Base-by-base conservation (phyloP, 2,797 vertebrate species). In the Leptoclinus maculatus region DNA sequence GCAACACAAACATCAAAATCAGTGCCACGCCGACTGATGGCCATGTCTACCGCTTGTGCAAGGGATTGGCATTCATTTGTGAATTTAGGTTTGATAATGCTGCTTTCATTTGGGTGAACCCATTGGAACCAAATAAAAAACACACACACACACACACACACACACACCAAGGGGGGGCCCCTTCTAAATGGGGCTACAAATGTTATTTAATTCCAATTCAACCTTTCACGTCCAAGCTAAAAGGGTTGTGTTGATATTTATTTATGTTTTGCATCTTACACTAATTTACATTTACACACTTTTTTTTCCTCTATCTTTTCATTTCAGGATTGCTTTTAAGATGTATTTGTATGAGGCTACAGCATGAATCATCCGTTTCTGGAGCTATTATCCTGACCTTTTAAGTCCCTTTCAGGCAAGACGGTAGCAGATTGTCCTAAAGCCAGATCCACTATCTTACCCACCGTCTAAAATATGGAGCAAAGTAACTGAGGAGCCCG, bases 351-450 rank as follows among this genome's bases (percentile, higher is more conserved):
- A 78, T 82, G 77, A 27, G 49, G 57, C 32, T 67, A n/a, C 53
- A 56, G 74, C 73, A 71, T 75, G 76, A 83, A 79, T 87, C 66
- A 78, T 72, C 53, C 11, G 27, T 78, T 69, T 53, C 45, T 54
- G 25, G 43, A 74, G 76, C 73, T 67, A 32, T 75, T 77, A 63
- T 43, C 27, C 67, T 83, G 73, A 84, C 82, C 74, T 86, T 83
- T 89, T 71, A 76, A 76, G 65, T 76, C 67, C 21, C 54, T 43
- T 25, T 64, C 54, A 74, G 67, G 49, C 54, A 63, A 63, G 78
- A 72, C 54, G 8, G 45, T 66, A 74, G 12, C 56, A 68, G 23
- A 66, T 60, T 65, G 43, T 64, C 78, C 43, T 72, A n/a, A 63
- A 80, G 74, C 38, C 12, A 62, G 39, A 75, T 53, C 25, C 7